Evolutionary conservation across 2,888 invertebrate genomes (phyloP).

Genomic region (Phortica magna): DNA sequence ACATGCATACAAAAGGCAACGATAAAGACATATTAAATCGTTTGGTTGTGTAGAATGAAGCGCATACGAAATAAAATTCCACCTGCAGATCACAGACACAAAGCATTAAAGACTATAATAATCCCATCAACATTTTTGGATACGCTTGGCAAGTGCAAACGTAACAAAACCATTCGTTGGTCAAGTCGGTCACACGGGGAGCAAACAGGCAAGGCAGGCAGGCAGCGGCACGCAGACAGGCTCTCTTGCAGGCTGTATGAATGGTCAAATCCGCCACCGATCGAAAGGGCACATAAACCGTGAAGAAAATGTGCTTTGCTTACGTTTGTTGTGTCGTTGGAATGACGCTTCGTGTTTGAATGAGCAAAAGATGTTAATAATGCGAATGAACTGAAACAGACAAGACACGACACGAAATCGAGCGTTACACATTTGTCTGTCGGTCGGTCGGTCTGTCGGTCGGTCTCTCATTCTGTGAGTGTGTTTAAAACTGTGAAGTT

Average conservation of each 20-base stretch:
- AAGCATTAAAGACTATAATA: slow-evolving; percentile 62
- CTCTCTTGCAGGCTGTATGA: not conserved
- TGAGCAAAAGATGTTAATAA: slow-evolving; percentile 54
- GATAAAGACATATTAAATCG: slow-evolving; percentile 4
- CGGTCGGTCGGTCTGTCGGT: slow-evolving; percentile 38
- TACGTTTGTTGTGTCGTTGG: not conserved
- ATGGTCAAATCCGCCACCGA: slow-evolving; percentile 15
- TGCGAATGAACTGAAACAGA: slow-evolving; percentile 61
- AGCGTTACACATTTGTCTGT: slow-evolving; percentile 23
- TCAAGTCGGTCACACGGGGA: not conserved
- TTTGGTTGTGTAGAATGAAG: not conserved
- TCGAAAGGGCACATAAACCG: slow-evolving; percentile 26
- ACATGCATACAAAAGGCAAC: slow-evolving; percentile 19
- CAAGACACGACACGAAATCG: slow-evolving; percentile 51
- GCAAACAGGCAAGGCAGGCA: not conserved
- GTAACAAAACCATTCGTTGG: not conserved
- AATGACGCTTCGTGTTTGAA: not conserved
- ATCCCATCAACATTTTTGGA: slow-evolving; percentile 73
- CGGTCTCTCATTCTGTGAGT: slow-evolving; percentile 8
- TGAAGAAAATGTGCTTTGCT: slow-evolving; percentile 13
- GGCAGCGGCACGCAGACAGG: not conserved
- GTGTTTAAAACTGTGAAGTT: slow-evolving; percentile 47
- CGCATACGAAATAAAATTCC: slow-evolving; percentile 45
- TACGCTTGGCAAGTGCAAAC: slow-evolving; percentile 69
- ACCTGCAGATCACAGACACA: slow-evolving; percentile 47